These are phyloP conservation scores for Poliocrania exsul DNA, from an alignment of 2,797 vertebrate genomes.

Conservation along the genomic window DNA sequence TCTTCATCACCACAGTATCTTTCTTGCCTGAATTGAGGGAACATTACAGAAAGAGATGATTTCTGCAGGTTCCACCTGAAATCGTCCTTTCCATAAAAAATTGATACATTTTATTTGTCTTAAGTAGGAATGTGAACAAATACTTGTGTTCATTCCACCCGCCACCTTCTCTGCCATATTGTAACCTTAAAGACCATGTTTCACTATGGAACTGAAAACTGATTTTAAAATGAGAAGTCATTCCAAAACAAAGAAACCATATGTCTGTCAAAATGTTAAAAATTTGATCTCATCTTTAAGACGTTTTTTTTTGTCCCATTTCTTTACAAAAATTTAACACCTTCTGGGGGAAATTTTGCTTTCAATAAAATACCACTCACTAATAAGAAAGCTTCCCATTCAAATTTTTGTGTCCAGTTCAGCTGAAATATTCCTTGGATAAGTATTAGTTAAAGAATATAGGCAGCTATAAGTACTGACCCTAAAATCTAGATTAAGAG, in stretches of 20 bases:
- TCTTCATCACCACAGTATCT: background rate
- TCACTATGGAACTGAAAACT: background rate
- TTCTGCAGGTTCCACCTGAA: background rate
- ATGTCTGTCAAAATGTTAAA: background rate
- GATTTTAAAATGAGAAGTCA: background rate
- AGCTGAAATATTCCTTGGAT: background rate
- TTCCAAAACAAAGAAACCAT: background rate
- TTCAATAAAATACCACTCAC: background rate
- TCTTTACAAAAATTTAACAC: background rate
- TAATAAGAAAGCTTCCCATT: background rate
- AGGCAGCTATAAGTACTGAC: background rate
- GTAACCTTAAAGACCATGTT: background rate
- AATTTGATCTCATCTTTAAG: background rate
- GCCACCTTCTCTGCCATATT: background rate
- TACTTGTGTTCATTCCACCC: rapidly evolving
- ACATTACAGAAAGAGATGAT: background rate
- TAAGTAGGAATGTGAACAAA: background rate
- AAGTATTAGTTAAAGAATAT: background rate
- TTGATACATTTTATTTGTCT: background rate
- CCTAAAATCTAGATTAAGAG: background rate
- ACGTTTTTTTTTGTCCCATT: background rate
- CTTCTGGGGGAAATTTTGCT: background rate
- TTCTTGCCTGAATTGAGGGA: background rate
- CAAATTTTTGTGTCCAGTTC: background rate
- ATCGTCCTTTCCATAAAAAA: background rate